Base-by-base conservation (phyloP, 2,113 vertebrate genomes). In the Nesogale talazaci region DNA sequence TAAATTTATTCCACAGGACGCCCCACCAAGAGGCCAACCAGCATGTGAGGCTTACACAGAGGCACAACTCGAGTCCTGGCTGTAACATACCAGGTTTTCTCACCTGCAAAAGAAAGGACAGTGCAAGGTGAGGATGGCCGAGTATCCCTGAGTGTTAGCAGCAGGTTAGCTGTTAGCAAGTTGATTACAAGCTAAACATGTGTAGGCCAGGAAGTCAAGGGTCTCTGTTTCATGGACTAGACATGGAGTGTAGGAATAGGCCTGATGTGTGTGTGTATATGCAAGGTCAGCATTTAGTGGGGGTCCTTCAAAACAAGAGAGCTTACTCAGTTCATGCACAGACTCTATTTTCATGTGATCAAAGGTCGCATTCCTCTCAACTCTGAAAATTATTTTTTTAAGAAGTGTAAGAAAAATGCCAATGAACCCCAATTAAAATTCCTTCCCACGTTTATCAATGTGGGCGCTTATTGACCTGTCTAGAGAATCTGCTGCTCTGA, bases 401-500 rank as follows among this genome's bases (percentile, higher is more conserved):
- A 76, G 74, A 72, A 76, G 52, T 20, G 31, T 70, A 78, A 93
- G 89, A 34, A 90, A 93, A 92, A 85, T 85, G 75, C 36, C 88
- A 88, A 70, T 80, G 46, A 80, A 38, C 27, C 77, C 75, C 83
- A 83, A 79, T 88, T 69, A 83, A 94, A 92, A 89, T 93, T 90
- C 80, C 59, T 86, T 72, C 56, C 52, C 20, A 29, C 25, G n/a
- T 59, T 77, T 12, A 67, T 91, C 27, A 8, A 3, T 76, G 27
- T 11, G 57, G 40, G 40, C 6, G 4, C 14, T 38, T 40, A 4
- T 76, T 59, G n/a, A 20, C 6, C 20, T 40, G 56, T 42, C 74
- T 8, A 1, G 7, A 6, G 56, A 52, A 31, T 25, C 52, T 70
- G 76, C 4, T 29, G 6, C 42, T 22, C 63, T 76, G 29, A 78